Evolutionary conservation across 1,140 invertebrate genomes (phyloP).

Genomic region (Idris sp.): DNA sequence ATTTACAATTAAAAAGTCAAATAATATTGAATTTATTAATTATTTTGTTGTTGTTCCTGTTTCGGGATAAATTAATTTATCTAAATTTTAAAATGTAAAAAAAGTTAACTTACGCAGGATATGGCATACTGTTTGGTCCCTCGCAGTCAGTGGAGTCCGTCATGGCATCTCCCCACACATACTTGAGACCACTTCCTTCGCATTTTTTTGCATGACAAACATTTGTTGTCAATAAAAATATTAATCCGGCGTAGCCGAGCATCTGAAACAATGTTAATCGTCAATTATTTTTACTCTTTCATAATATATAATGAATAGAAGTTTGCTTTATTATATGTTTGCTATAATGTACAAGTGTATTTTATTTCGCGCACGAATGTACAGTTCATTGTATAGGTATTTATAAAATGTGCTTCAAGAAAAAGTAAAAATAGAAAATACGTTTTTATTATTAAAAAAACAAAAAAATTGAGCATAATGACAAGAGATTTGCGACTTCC

Average conservation of each 20-base stretch:
- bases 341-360: too few relatives aligned
- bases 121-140: slow-evolving; percentile 88
- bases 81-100: too few relatives aligned
- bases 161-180: slow-evolving; percentile 90
- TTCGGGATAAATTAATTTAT: too few relatives aligned
- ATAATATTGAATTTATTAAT: background rate
- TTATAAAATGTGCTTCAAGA: too few relatives aligned
- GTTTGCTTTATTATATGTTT: too few relatives aligned
- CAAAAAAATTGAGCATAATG: slow-evolving; percentile 26
- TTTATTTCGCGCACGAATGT: background rate
- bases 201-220: slow-evolving; percentile 77
- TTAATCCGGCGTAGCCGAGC: slow-evolving; percentile 65
- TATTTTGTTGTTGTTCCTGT: too few relatives aligned
- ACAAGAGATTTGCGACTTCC: slow-evolving; percentile 24
- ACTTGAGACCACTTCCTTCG: slow-evolving; percentile 83
- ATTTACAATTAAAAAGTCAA: too few relatives aligned
- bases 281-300: too few relatives aligned
- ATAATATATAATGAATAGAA: too few relatives aligned
- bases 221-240: slow-evolving; percentile 62
- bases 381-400: too few relatives aligned
- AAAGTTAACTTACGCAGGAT: slow-evolving; percentile 85
- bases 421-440: too few relatives aligned
- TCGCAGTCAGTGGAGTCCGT: slow-evolving; percentile 85
- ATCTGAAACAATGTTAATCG: slow-evolving; percentile 67
- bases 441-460: background rate